Evolutionary conservation across 1,140 invertebrate genomes (phyloP), one percentile per base, ranked within the genome.

Genomic region (Bombus confusus): DNA sequence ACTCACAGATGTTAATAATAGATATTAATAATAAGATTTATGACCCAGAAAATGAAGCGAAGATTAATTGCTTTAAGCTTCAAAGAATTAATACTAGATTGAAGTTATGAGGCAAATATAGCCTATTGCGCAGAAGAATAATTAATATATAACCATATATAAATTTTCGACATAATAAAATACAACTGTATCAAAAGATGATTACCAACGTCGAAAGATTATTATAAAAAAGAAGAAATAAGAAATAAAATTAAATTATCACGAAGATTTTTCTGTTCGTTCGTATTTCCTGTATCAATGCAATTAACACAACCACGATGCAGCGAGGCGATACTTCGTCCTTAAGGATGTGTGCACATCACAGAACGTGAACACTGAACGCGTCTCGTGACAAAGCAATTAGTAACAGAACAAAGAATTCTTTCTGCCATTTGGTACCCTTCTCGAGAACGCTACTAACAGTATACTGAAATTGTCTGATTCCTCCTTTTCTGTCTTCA

Each of bases 371-470:
- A 52, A 47, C 59, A 37, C 71, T 64, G 8, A n/a, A 52, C 18
- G 22, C 18, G 18, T 52, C 37, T 80, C 37, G 64, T 81, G 68
- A 22, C 64, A 52, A 87, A 52, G 64, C 79, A 85, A 88, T 83
- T 87, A 59, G 31, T 74, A 39, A 18, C 15, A 31, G 57, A 62
- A 84, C 52, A 57, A 74, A 47, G 62, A 76, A 72, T 73, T 77
- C 69, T 87, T 85, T 37, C 64, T 80, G 52, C 47, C 52, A 68
- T 86, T 43, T 52, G 78, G 75, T 62, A 62, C 39, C 37, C 62
- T 39, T 43, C 2, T 31, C 2, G 37, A 1, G 9, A 37, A 71
- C 37, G 22, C 12, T 31, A 10, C 9, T 43, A 43, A 73, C 9
- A 10, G 15, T 22, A 18, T 9, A 37, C n/a, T 43, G 43, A 10